phyloP scores from a whole-genome alignment of 2,113 vertebrate species.

The Tapirus terrestris region DNA sequence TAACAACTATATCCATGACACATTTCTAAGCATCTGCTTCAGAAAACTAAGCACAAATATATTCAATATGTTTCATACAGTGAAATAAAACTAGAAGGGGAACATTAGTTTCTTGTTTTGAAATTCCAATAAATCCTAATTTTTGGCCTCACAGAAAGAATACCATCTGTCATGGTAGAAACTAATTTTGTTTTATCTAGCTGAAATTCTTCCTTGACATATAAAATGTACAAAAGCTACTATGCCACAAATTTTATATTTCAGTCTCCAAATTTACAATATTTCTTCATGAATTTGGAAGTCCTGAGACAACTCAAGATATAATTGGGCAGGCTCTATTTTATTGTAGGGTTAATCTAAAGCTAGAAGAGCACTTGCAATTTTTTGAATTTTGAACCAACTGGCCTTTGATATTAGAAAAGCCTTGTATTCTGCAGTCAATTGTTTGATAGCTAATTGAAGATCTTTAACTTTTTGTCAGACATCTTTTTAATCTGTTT shows the following conservation, averaged over 20 bases:
- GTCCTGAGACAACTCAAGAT: neutral
- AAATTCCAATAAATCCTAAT: slow-evolving; percentile 15
- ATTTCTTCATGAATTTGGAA: neutral
- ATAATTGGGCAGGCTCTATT: neutral
- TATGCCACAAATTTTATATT: neutral
- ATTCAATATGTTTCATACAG: neutral
- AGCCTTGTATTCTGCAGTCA: neutral
- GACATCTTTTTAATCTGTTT: neutral
- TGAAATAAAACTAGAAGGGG: neutral
- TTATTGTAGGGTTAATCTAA: neutral
- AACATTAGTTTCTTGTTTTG: neutral
- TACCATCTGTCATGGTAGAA: neutral
- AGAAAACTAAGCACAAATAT: neutral
- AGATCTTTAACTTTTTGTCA: neutral
- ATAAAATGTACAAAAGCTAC: neutral
- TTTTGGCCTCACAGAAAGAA: neutral
- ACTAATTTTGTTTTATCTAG: slow-evolving; percentile 44
- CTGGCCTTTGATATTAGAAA: neutral
- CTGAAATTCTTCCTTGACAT: slow-evolving; percentile 1
- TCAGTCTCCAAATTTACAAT: neutral
- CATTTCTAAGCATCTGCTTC: slow-evolving; percentile 3
- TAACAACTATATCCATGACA: neutral
- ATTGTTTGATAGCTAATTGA: neutral
- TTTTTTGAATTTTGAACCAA: neutral
- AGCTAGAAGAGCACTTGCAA: neutral